Evolutionary conservation across 2,888 invertebrate species (phyloP), one percentile per base, ranked within the genome.

Genomic region (Trachelus iudaicus): DNA sequence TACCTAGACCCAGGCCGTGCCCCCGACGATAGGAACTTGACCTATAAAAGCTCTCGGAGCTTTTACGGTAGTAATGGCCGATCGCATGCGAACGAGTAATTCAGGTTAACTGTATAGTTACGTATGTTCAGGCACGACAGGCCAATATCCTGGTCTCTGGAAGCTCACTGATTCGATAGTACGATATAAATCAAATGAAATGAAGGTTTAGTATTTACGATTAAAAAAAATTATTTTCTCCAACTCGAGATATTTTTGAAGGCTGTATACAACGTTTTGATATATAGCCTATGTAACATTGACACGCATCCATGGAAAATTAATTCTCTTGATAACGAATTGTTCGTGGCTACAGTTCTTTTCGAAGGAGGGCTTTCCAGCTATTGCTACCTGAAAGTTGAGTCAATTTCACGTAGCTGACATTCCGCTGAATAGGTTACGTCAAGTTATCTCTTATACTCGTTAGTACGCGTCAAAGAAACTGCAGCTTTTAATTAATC

Each of bases 41-140:
- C 88, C 88, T 86, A 88, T 84, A 88, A 88, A 88, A 83, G 85
- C 85, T 84, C 81, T 80, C 73, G 79, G 81, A 84, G 83, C 85
- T 85, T 87, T 81, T 82, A 79, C 80, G 77, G 78, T 77, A 34
- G 74, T 81, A 85, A 85, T 84, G 85, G 80, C 80, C 78, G 79
- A 75, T 34, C 37, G 83, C 88, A 88, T 88, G 88, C 88, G 87
- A 88, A 85, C 79, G 76, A 77, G 78, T 81, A 75, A 83, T 82
- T 83, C 75, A 73, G 71, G 74, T 76, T 75, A 75, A 74, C 80
- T 34, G 71, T 56, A 56, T 56, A 56, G 56, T 56, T 56, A 56
- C 2, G 56, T 56, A 56, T 56, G 9, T 23, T 56, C 23, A 56
- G 23, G 15, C 23, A 56, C 56, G 23, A 9, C 56, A 56, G 56